phyloP scores from a whole-genome alignment of 1,140 invertebrate genomes.

The Trigoniulus corallinus region DNA sequence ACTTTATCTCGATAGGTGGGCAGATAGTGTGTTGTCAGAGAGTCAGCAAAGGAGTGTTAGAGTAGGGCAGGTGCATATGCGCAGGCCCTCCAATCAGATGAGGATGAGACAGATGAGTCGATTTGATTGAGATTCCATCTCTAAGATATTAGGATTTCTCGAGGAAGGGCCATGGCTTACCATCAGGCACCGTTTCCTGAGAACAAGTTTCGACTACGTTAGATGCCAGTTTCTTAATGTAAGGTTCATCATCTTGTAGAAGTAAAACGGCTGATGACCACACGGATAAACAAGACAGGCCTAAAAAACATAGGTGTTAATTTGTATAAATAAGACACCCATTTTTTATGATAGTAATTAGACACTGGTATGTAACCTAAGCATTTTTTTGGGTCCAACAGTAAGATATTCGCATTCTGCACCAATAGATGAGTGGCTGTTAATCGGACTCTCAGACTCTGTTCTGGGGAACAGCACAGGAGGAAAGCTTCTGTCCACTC shows the following conservation, averaged over 20 bases:
- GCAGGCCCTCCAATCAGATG: too few species aligned
- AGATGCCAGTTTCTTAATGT: constrained; percentile 16
- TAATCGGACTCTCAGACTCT: constrained; percentile 1
- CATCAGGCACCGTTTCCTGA: too few species aligned
- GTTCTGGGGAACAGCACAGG: constrained; percentile 5
- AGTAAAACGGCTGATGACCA: constrained; percentile 19
- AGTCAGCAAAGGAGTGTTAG: too few species aligned
- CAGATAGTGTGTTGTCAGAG: too few species aligned
- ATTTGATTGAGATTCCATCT: too few species aligned
- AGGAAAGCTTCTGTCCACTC: constrained; percentile 8
- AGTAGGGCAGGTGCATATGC: too few species aligned
- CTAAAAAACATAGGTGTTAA: constrained; percentile 9
- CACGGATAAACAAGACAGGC: constrained; percentile 12
- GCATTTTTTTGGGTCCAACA: constrained; percentile 12
- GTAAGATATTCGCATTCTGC: constrained; percentile 11
- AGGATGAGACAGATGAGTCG: too few species aligned
- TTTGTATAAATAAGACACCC: not conserved
- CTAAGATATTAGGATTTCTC: too few species aligned
- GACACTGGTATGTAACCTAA: too few species aligned
- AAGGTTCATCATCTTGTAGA: constrained; percentile 23
- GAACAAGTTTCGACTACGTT: not conserved
- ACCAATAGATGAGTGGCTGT: not conserved
- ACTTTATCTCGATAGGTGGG: too few species aligned
- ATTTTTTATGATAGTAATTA: not conserved
- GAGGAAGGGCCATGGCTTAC: too few species aligned